phyloP scores from a whole-genome alignment of 30 jellyfish, hydroid and myxozoan genomes.

The Cassiopea xamachana region DNA sequence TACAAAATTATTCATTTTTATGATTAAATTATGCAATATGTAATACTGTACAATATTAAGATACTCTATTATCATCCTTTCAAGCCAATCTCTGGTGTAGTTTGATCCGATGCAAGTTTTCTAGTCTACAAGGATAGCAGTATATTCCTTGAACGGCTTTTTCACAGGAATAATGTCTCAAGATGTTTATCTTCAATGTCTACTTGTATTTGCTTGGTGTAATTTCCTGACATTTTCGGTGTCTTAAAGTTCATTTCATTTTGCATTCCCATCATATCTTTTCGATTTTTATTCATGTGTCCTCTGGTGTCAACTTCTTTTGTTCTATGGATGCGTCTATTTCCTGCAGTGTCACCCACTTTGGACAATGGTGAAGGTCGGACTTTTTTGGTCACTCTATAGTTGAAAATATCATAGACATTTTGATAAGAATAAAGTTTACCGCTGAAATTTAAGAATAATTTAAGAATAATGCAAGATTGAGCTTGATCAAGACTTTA shows the following conservation, averaged over 20 bases:
- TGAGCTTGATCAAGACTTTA: no score
- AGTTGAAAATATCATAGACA: no score
- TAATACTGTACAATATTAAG: no score
- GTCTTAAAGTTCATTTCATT: neutral
- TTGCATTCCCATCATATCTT: neutral
- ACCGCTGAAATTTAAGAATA: no score
- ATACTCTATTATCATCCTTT: neutral
- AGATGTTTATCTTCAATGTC: neutral
- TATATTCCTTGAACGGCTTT: neutral
- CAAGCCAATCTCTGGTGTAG: neutral
- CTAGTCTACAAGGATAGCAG: neutral
- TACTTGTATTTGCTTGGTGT: neutral
- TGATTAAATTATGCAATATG: no score
- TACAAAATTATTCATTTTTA: no score
- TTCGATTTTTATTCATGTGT: neutral
- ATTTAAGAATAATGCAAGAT: no score
- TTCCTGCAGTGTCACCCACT: neutral
- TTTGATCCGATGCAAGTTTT: neutral
- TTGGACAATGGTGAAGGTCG: neutral
- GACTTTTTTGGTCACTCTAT: neutral
- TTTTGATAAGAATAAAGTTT: no score
- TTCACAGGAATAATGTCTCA: slow-evolving; percentile 2
- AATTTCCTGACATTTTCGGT: neutral
- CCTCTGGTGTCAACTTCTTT: neutral
- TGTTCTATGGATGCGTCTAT: neutral